Evolutionary conservation across 2,888 invertebrate species (phyloP).

Genomic region (Allacma fusca): DNA sequence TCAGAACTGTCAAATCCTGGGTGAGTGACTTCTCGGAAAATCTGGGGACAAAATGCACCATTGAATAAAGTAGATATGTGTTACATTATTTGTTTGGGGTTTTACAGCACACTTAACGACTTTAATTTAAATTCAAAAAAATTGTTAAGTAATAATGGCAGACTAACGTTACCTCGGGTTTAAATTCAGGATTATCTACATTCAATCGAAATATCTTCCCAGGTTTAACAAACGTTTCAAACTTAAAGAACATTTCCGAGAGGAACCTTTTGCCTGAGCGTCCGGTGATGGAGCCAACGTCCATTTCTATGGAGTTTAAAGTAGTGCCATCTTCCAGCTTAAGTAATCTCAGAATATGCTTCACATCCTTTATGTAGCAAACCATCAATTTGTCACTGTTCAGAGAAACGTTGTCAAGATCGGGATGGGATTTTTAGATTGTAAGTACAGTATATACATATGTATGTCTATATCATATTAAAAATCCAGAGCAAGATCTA

Average conservation of each 20-base stretch:
- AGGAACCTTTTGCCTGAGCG: slow-evolving; percentile 85
- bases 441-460: no score
- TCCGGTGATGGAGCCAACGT: slow-evolving; percentile 84
- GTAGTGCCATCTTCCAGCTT: slow-evolving; percentile 76
- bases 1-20: slow-evolving; percentile 73
- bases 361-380: slow-evolving; percentile 92
- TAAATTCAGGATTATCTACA: slow-evolving; percentile 65
- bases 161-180: slow-evolving; percentile 22
- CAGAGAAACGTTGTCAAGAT: no score
- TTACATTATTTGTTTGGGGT: no score
- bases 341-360: slow-evolving; percentile 86
- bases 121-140: no score
- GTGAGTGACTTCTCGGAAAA: slow-evolving; percentile 13
- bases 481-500: background rate
- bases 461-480: background rate
- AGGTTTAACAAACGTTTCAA: slow-evolving; percentile 92
- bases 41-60: background rate
- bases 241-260: slow-evolving; percentile 90
- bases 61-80: background rate
- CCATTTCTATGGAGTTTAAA: slow-evolving; percentile 80
- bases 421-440: no score
- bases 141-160: no score
- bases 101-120: no score
- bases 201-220: slow-evolving; percentile 86
- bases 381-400: slow-evolving; percentile 78